These are phyloP conservation scores for Tapirus indicus DNA, from an alignment of 2,797 vertebrate species.

Conservation along the genomic window DNA sequence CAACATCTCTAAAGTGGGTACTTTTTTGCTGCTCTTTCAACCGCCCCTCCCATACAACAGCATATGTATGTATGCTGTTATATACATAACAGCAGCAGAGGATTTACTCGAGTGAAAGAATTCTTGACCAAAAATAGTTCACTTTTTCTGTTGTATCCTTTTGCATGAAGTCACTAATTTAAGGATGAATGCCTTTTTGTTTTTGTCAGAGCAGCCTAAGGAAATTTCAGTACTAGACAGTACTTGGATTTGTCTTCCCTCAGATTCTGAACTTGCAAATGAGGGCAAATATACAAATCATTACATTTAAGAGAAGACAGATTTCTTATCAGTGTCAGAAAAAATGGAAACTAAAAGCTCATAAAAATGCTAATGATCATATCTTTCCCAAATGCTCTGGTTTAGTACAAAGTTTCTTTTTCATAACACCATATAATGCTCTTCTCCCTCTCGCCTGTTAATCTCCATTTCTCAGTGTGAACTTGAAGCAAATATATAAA, in stretches of 20 bases:
- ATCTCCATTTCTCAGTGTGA: conserved; percentile 75
- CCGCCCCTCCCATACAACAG: too few species aligned
- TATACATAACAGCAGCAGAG: not conserved
- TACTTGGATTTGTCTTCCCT: conserved; percentile 73
- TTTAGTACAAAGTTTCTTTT: conserved; percentile 66
- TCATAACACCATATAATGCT: conserved; percentile 56
- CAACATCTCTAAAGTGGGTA: not conserved
- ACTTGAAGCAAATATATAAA: conserved; percentile 70
- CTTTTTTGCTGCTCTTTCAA: fast-evolving
- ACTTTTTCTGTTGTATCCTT: conserved; percentile 8
- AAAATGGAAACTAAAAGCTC: conserved; percentile 80
- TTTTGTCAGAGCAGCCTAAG: conserved; percentile 61
- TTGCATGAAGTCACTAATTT: conserved; percentile 68
- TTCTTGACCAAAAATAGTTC: conserved; percentile 69
- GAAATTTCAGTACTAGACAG: conserved; percentile 69
- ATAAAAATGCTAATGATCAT: conserved; percentile 82
- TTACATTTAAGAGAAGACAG: conserved; percentile 81
- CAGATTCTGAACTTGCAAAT: conserved; percentile 78
- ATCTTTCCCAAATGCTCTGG: conserved; percentile 51
- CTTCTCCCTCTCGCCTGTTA: conserved; percentile 33
- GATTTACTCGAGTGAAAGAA: conserved; percentile 14
- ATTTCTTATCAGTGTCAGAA: conserved; percentile 76
- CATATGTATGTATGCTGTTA: not conserved
- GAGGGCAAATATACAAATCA: conserved; percentile 79
- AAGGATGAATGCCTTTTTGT: conserved; percentile 78